These are phyloP conservation scores for Balearica regulorum DNA, from an alignment of 2,797 vertebrate species.

Conservation along the genomic window DNA sequence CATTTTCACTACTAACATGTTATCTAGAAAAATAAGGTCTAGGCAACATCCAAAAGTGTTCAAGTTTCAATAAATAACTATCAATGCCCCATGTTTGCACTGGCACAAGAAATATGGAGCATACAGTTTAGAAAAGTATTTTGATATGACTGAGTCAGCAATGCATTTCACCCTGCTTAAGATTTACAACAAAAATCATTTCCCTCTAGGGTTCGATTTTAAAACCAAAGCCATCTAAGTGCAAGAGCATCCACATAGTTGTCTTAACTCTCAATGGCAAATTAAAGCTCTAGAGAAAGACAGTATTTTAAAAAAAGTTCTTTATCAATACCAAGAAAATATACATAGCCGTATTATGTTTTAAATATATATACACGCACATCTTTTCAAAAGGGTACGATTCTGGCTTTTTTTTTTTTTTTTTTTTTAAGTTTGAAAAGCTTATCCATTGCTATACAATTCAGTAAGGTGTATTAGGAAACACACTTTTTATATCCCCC, in stretches of 20 bases:
- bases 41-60: slow-evolving; percentile 74
- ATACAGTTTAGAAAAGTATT: slow-evolving; percentile 39
- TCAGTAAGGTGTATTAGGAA: slow-evolving; percentile 36
- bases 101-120: slow-evolving; percentile 59
- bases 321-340: slow-evolving; percentile 51
- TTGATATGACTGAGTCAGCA: slow-evolving; percentile 15
- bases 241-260: not conserved
- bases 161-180: slow-evolving; percentile 13
- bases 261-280: slow-evolving; percentile 39
- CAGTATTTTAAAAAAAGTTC: slow-evolving; percentile 29
- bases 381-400: slow-evolving; percentile 32
- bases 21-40: slow-evolving; percentile 85
- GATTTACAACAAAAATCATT: slow-evolving; percentile 23
- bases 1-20: not conserved
- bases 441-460: slow-evolving; percentile 49
- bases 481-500: slow-evolving; percentile 52
- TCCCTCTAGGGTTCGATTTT: not conserved
- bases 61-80: slow-evolving; percentile 82
- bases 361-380: slow-evolving; percentile 36
- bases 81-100: slow-evolving; percentile 61
- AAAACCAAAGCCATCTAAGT: not conserved
- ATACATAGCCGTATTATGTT: slow-evolving; percentile 39
- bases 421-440: slow-evolving; percentile 7
- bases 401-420: slow-evolving; percentile 2
- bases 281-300: slow-evolving; percentile 63